Evolutionary conservation across 23 tunicate species (phyloP), one percentile per base, ranked within the genome.

Genomic region (Halocynthia roretzi): DNA sequence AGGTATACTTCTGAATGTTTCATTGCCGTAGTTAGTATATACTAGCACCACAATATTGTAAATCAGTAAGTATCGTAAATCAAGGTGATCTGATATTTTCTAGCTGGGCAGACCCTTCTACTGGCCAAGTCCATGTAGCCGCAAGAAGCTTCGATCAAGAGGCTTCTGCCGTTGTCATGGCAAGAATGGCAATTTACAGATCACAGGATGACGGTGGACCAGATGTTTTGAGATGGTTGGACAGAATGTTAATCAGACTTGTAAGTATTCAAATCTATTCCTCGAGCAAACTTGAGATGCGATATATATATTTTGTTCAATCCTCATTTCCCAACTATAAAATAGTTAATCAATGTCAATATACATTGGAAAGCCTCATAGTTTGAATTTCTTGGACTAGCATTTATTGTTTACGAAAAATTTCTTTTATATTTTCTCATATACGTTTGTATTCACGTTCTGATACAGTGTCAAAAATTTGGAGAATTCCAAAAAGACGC

Each of bases 121-220:
- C 96, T 8, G 99, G 99, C 21, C 78, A 60, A 57, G 79, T 58
- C 7, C 86, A 94, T 77, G 86, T 94, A 14, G 81, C 93, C 0
- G 94, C 99, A 14, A 31, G 99, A n/a, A 87, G 99, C 18, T 94
- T 94, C 58, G 99, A 94, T 56, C 99, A 94, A 65, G 95, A 94
- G 61, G 95, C 91, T 8, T 65, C 95, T 6, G 95, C 99, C 10
- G 99, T 94, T 51, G 61, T 94, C 23, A 94, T 94, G 99, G 89
- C 86, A 66, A 73, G 99, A n/a, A 80, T 88, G 72, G 99, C 99
- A 55, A 94, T 87, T 53, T 52, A 79, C 50, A 82, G 91, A 51
- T 82, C 93, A 0, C 85, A 80, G 57, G 83, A 80, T 61, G 95
- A 88, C 55, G 95, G 93, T 0, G 91, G 96, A 2, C 87, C 95